Evolutionary conservation across 2,113 vertebrate genomes (phyloP).

Genomic region (Tretioscincus oriximinensis): DNA sequence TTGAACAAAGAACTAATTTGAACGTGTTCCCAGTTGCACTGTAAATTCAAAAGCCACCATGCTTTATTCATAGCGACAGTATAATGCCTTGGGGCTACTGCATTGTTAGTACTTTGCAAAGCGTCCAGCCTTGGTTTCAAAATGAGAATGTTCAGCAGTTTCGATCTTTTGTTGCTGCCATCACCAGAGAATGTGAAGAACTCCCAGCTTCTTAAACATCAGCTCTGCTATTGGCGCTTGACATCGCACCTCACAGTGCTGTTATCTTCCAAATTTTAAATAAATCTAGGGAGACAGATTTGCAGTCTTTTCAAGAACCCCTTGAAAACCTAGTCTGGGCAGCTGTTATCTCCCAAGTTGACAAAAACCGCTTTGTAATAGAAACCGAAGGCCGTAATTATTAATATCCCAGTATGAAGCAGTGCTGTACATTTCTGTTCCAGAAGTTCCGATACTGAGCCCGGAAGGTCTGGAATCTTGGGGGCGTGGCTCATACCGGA

Average conservation of each 20-base stretch:
- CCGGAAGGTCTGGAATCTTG: no score
- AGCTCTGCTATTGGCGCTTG: background rate
- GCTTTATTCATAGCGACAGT: background rate
- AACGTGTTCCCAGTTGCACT: background rate
- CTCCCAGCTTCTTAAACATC: background rate
- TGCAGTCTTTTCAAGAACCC: background rate
- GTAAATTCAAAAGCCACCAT: no score
- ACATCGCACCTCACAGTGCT: background rate
- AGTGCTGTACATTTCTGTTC: no score
- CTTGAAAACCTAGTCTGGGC: background rate
- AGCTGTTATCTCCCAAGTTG: no score
- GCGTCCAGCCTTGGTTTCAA: background rate
- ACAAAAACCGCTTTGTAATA: no score
- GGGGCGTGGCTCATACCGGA: no score
- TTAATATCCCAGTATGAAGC: no score
- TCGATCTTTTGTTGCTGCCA: background rate
- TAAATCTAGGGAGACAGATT: no score
- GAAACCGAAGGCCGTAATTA: no score
- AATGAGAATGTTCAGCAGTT: no score
- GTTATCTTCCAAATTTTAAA: background rate
- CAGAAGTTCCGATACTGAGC: no score
- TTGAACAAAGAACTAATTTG: background rate
- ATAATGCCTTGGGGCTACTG: background rate
- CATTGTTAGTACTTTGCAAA: background rate
- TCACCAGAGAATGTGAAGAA: background rate